These are phyloP conservation scores for Cephalophus harveyi DNA, from an alignment of 2,113 vertebrate genomes.

Conservation along the genomic window DNA sequence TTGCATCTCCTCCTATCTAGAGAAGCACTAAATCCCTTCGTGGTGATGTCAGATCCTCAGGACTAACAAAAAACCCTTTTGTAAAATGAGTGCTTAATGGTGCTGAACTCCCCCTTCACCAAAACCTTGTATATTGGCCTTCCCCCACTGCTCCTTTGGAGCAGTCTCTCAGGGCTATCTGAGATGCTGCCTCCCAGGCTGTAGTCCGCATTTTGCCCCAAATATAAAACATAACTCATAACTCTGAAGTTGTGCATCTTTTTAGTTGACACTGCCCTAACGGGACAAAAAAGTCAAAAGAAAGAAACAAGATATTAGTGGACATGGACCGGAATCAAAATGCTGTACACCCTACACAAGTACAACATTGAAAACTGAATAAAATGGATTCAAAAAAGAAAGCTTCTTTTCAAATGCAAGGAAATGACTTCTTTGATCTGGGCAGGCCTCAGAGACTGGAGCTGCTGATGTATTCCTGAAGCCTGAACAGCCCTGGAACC, in stretches of 20 bases:
- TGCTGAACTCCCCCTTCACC: too few species aligned
- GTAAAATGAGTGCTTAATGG: too few species aligned
- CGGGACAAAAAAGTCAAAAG: not conserved
- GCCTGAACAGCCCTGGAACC: not conserved
- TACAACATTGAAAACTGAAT: not conserved
- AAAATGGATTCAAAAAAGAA: rapidly evolving
- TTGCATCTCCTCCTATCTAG: not conserved
- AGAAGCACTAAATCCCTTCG: not conserved
- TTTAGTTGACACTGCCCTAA: not conserved
- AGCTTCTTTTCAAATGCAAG: not conserved
- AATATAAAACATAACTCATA: not conserved
- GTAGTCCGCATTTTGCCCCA: not conserved
- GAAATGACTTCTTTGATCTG: not conserved
- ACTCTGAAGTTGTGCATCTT: not conserved
- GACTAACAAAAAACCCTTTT: too few species aligned
- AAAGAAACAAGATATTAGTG: not conserved
- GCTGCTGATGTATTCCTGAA: not conserved
- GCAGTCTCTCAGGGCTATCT: not conserved
- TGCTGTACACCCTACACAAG: not conserved
- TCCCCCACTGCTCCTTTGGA: too few species aligned
- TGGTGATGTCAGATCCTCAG: not conserved
- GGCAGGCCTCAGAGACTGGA: not conserved
- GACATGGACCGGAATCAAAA: not conserved
- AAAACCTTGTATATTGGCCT: too few species aligned
- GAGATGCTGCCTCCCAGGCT: too few species aligned